These are phyloP conservation scores for Caenorhabditis uteleia DNA, from an alignment of 2,888 invertebrate species.

Conservation along the genomic window DNA sequence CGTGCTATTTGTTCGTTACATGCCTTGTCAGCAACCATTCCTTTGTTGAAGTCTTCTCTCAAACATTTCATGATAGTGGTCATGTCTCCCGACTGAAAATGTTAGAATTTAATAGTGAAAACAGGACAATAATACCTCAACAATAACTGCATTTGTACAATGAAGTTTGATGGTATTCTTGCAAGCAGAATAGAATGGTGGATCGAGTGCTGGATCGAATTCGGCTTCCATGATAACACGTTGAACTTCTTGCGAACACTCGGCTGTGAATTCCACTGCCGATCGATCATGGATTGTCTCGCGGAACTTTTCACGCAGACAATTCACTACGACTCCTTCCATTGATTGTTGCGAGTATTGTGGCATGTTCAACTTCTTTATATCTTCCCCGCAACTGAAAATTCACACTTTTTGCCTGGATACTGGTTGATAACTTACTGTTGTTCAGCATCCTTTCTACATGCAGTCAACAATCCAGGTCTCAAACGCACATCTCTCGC, in stretches of 20 bases:
- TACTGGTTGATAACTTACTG: constrained; percentile 69
- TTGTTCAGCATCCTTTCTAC: constrained; percentile 74
- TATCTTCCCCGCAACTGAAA: constrained; percentile 64
- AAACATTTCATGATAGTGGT: constrained; percentile 85
- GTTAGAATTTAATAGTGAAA: neutral
- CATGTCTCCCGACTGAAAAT: constrained; percentile 55
- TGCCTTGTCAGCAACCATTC: constrained; percentile 79
- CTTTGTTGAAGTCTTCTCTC: constrained; percentile 80
- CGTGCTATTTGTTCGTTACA: constrained; percentile 78
- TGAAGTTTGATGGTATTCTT: constrained; percentile 62
- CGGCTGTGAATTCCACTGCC: constrained; percentile 33
- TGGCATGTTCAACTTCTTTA: constrained; percentile 56
- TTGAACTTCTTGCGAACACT: constrained; percentile 45
- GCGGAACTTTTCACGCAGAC: constrained; percentile 62
- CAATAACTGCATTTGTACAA: constrained; percentile 55
- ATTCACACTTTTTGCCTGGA: neutral
- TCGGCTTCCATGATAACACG: constrained; percentile 73
- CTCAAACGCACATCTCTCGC: constrained; percentile 83
- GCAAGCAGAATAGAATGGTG: constrained; percentile 82
- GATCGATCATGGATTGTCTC: constrained; percentile 43
- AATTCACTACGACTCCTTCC: constrained; percentile 60
- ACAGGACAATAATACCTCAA: constrained; percentile 2
- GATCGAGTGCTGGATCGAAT: constrained; percentile 88
- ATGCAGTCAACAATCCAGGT: constrained; percentile 83
- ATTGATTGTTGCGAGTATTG: constrained; percentile 56